Evolutionary conservation across 2,797 vertebrate species (phyloP), one percentile per base, ranked within the genome.

Genomic region (Acipenser ruthenus): DNA sequence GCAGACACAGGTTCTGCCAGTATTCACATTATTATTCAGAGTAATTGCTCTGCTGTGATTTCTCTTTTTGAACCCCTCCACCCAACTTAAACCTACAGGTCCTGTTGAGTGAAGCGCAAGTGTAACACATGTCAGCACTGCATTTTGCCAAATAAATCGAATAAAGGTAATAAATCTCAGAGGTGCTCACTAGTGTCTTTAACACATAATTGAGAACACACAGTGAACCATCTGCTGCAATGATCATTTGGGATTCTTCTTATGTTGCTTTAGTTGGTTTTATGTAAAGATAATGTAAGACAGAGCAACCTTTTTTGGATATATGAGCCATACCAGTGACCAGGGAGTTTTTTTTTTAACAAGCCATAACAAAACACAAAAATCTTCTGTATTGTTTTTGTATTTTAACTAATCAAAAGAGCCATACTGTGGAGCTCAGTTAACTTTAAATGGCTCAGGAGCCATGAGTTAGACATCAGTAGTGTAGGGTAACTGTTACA

Each of bases 21-120:
- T 66, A 77, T 82, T 79, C 79, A 83, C 85, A 82, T 87, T 83
- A 82, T 74, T 79, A 80, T 37, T 37, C 37, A 82, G 50, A 77
- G 78, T 90, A 89, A 91, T 90, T 90, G 88, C 84, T 80, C 79
- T 87, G 82, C 84, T 85, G 84, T 88, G 89, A 88, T 88, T 86
- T 88, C 82, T 86, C 80, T 84, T 74, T 76, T 83, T 82, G 80
- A 80, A 84, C 79, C 79, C 66, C 55, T 13, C 13, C 15, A 15
- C 60, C 18, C 72, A 82, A 79, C 53, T 90, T 88, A 88, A 88
- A 85, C 83, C 86, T 86, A 88, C 88, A 90, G 89, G 87, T 89
- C 80, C 81, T 87, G 86, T 81, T 82, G 84, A 88, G 75, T 75
- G 77, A 70, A 70, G 78, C 82, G 86, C 82, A 83, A 88, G 83